Base-by-base conservation (phyloP, 2,888 invertebrate genomes). In the Deladenus siricidicola region DNA sequence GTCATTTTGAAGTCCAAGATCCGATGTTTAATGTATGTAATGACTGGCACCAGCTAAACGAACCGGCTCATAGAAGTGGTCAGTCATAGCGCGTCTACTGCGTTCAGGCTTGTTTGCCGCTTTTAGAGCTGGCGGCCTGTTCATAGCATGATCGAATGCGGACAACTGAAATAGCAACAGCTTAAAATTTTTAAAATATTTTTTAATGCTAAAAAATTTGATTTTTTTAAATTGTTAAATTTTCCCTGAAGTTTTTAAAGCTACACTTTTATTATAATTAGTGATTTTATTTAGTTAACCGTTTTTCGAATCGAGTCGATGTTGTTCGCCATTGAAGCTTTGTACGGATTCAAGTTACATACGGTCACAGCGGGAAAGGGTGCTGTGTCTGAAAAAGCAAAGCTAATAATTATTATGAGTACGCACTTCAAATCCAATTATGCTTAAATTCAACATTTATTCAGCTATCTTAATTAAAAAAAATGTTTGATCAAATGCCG, bases 331-430 rank as follows among this genome's bases (percentile, higher is more conserved):
- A 70, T 52, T 48, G 70, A 70, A 2, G 71, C 69, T 66, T 75
- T 76, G 65, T 76, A 76, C 2, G 76, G 76, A 60, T 76, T 76
- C 56, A 76, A 59, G 56, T 76, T 76, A 55, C 76, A 76, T 3
- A 76, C 30, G 2, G 76, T 76, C n/a, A 76, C 72, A 1, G 76
- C 74, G 8, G 76, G 76, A 56, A 76, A 76, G 1, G 75, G 73
- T 17, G 75, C 74, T 30, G 65, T 49, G 17, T 66, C 62, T 62
- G 23, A 1, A 65, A n/a, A n/a, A n/a, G n/a, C n/a, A n/a, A n/a
- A n/a, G n/a, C n/a, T n/a, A n/a, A n/a, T n/a, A n/a, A n/a, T n/a
- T n/a, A n/a, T n/a, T n/a, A n/a, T n/a, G n/a, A n/a, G n/a, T n/a
- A n/a, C n/a, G n/a, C n/a, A n/a, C n/a, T n/a, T n/a, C n/a, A n/a